These are phyloP conservation scores for Nephotettix cincticeps DNA, from an alignment of 1,140 invertebrate species.

Conservation along the genomic window DNA sequence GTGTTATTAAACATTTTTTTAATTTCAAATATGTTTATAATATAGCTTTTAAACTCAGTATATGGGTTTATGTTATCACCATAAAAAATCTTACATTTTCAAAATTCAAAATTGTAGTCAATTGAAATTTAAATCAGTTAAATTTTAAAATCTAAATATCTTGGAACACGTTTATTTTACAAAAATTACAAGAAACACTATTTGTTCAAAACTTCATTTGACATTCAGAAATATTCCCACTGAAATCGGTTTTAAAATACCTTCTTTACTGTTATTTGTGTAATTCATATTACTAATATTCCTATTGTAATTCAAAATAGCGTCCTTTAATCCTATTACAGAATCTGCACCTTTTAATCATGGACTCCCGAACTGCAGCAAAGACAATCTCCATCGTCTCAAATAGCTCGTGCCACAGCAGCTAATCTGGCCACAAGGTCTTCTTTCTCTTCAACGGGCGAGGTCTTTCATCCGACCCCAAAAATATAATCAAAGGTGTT, in stretches of 20 bases:
- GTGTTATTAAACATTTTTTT: too few relatives aligned
- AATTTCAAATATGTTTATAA: too few relatives aligned
- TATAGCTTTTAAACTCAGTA: background rate
- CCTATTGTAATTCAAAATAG: conserved; percentile 21
- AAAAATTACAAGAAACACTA: conserved; percentile 20
- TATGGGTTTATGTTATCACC: background rate
- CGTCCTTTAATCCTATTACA: conserved; percentile 21
- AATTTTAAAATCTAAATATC: background rate
- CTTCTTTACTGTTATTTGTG: background rate
- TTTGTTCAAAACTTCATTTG: background rate
- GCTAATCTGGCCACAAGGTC: conserved; percentile 20
- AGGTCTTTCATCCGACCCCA: conserved; percentile 33
- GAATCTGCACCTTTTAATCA: conserved; percentile 25
- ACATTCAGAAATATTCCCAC: background rate
- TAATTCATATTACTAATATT: conserved; percentile 5
- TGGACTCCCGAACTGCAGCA: conserved; percentile 11
- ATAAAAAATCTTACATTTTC: background rate
- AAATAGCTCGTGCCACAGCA: conserved; percentile 9
- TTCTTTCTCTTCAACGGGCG: conserved; percentile 21
- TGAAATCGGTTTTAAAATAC: background rate
- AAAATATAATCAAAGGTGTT: conserved; percentile 38
- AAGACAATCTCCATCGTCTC: conserved; percentile 24
- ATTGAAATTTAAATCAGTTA: background rate
- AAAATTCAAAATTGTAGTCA: background rate
- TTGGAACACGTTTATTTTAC: conserved; percentile 10